These are phyloP conservation scores for Lathronympha strigana DNA, from an alignment of 2,888 invertebrate species.

Conservation along the genomic window DNA sequence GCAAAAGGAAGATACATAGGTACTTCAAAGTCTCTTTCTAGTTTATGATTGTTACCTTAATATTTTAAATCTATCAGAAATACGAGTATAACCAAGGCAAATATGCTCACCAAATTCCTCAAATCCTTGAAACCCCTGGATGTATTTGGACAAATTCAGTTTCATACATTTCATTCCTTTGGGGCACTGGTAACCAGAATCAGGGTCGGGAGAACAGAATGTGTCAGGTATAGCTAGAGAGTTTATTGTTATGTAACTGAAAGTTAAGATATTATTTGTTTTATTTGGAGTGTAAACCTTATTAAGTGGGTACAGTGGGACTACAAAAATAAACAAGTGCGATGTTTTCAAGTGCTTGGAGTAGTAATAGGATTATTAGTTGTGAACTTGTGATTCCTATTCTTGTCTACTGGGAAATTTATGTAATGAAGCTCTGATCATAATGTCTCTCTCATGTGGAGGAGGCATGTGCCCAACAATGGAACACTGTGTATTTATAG, in stretches of 20 bases:
- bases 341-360: no score
- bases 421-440: no score
- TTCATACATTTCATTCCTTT: conserved; percentile 98
- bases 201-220: conserved; percentile 96
- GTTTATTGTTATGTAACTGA: conserved; percentile 93
- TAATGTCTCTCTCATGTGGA: no score
- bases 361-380: no score
- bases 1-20: background rate
- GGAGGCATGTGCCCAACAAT: no score
- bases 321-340: no score
- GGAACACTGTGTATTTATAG: no score
- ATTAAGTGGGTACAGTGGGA: no score
- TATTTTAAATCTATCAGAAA: background rate
- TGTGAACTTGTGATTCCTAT: no score
- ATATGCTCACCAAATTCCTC: conserved; percentile 94
- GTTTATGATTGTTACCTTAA: background rate
- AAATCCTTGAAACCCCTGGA: conserved; percentile 99
- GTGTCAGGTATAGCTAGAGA: conserved; percentile 99
- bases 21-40: background rate
- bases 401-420: no score
- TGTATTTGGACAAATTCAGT: conserved; percentile 94
- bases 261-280: conserved; percentile 50
- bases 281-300: no score
- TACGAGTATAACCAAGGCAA: background rate
- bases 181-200: conserved; percentile 98